Evolutionary conservation across 1,140 invertebrate genomes (phyloP).

Genomic region (Probaryconus sp.): DNA sequence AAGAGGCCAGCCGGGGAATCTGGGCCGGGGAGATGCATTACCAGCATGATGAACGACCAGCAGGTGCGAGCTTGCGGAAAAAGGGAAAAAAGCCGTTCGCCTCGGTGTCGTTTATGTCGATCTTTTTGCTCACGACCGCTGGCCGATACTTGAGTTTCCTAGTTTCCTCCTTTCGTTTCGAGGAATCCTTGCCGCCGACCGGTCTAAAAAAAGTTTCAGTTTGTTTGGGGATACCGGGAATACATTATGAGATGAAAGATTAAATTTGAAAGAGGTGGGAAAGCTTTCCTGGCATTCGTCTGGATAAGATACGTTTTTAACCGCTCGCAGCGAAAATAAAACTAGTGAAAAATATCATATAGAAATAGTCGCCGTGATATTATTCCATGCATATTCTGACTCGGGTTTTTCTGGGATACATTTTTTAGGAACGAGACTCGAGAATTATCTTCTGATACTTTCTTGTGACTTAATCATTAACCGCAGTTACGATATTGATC

Average conservation of each 20-base stretch:
- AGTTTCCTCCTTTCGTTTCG: not conserved
- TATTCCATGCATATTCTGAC: too few relatives aligned
- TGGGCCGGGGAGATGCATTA: conserved; percentile 64
- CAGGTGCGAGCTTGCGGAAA: conserved; percentile 59
- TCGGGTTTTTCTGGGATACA: too few relatives aligned
- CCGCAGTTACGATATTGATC: too few relatives aligned
- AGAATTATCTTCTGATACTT: too few relatives aligned
- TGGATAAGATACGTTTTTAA: too few relatives aligned
- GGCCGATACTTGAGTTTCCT: conserved; percentile 9
- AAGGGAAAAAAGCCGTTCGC: conserved; percentile 29
- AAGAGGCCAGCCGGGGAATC: conserved; percentile 52
- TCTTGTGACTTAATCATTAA: too few relatives aligned
- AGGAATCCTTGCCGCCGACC: not conserved
- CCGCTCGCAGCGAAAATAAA: too few relatives aligned
- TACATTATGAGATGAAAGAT: conserved; percentile 24
- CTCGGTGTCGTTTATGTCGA: conserved; percentile 27
- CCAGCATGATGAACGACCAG: conserved; percentile 69
- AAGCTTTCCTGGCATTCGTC: not conserved
- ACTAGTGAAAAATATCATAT: too few relatives aligned
- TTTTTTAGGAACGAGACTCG: too few relatives aligned
- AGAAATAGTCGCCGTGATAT: too few relatives aligned
- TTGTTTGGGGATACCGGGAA: conserved; percentile 6
- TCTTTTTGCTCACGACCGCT: conserved; percentile 36
- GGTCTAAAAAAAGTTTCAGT: conserved; percentile 2
- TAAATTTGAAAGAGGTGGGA: conserved; percentile 15